Evolutionary conservation across 1,140 invertebrate genomes (phyloP), one percentile per base, ranked within the genome.

Genomic region (Psix sp.): DNA sequence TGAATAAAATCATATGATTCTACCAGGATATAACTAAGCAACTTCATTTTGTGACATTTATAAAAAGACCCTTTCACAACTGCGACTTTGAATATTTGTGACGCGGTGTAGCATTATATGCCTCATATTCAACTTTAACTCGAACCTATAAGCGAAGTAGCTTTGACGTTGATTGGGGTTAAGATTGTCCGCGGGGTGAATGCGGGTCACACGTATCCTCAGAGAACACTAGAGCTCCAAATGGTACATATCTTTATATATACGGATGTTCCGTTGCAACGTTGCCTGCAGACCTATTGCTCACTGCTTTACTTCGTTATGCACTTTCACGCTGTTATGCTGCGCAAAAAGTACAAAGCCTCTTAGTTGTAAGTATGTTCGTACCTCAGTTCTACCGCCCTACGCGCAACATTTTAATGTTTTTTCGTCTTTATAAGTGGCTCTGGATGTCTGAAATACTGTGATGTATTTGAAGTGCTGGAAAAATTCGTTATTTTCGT

Each of bases 91-190:
- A 54, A 38, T 48, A 56, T 56, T 62, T 62, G 56, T 54, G 29
- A 5, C 56, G n/a, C 16, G 4, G 13, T 13, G n/a, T 35, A 13
- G 29, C 33, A 24, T 35, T 14, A 48, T 35, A 33, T 43, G 42
- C 35, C 29, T 31, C 36, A 49, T 62, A 62, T 71, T 42, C 51
- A 60, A 7, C 15, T 54, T 52, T 33, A 16, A 20, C 35, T 38
- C 42, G 33, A 62, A 62, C 45, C 49, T 56, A 49, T 36, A 24
- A 21, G 29, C 45, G 36, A 63, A 72, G 59, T 51, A 59, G 67
- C 59, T 60, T 72, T 63, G 67, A 72, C 59, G 67, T 72, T 71
- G 63, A 62, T 71, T 71, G 49, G 57, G 36, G 51, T 56, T 62
- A 35, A 26, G 51, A 49, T 49, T 63, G 31, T 71, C 43, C 38